Evolutionary conservation across 2,113 vertebrate genomes (phyloP).

Genomic region (Callopanchax toddi): DNA sequence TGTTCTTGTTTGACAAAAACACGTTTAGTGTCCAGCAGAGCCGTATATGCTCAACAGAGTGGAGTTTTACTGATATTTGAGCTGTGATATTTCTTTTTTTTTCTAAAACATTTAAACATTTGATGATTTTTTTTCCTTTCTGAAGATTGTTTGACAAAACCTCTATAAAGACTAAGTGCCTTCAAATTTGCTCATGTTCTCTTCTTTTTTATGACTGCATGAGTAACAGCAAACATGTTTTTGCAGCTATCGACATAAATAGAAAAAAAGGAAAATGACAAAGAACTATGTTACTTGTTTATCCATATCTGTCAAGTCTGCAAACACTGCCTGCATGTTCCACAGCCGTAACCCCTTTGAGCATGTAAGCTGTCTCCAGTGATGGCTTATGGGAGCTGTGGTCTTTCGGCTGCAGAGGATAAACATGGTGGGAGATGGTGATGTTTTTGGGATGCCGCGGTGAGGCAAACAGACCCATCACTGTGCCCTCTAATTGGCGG

Average conservation of each 20-base stretch:
- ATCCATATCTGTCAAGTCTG: slow-evolving; percentile 43
- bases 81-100: slow-evolving; percentile 61
- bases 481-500: slow-evolving; percentile 69
- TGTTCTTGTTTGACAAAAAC: slow-evolving; percentile 31
- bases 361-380: slow-evolving; percentile 55
- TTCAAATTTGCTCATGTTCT: slow-evolving; percentile 44
- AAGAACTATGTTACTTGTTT: slow-evolving; percentile 25
- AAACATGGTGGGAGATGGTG: slow-evolving; percentile 75
- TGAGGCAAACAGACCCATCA: slow-evolving; percentile 67
- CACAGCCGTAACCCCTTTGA: slow-evolving; percentile 48
- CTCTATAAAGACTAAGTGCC: slow-evolving; percentile 70
- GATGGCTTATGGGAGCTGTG: slow-evolving; percentile 69
- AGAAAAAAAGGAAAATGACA: slow-evolving; percentile 7
- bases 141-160: slow-evolving; percentile 61
- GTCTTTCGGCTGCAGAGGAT: slow-evolving; percentile 64
- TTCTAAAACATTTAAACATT: slow-evolving; percentile 52
- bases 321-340: slow-evolving; percentile 49
- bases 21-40: slow-evolving; percentile 52
- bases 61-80: slow-evolving; percentile 49
- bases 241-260: slow-evolving; percentile 18
- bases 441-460: slow-evolving; percentile 72
- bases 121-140: slow-evolving; percentile 42
- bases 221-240: slow-evolving; percentile 4
- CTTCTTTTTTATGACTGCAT: slow-evolving; percentile 26
- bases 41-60: slow-evolving; percentile 52